Conservation (phyloP, 2,797 vertebrate genomes). For the Oryzias sinensis region DNA sequence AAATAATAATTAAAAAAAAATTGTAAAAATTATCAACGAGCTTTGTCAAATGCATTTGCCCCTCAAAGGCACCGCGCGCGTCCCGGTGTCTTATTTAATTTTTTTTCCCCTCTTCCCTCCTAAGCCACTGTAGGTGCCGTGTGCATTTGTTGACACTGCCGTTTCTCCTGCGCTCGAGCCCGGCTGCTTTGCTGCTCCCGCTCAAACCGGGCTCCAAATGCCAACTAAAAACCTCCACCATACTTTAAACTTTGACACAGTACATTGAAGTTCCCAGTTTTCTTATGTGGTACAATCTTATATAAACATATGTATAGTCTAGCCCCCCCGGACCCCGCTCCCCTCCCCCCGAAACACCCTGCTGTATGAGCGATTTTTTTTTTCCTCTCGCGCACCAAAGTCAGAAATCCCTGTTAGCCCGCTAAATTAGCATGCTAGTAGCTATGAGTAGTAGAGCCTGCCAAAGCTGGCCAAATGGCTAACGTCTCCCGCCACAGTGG, state of each 20-base stretch:
- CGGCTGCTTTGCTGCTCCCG: conserved; percentile 77
- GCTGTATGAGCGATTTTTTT: conserved; percentile 29
- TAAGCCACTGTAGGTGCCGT: conserved; percentile 53
- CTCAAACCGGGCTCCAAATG: conserved; percentile 74
- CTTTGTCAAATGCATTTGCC: conserved; percentile 40
- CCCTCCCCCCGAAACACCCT: conserved; percentile 21
- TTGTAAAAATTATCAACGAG: conserved; percentile 20
- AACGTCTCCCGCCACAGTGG: conserved; percentile 69
- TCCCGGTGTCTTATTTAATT: conserved; percentile 40
- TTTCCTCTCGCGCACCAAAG: conserved; percentile 51
- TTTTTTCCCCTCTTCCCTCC: conserved; percentile 60
- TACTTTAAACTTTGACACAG: conserved; percentile 40
- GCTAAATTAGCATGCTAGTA: conserved; percentile 68
- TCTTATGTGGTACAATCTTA: background rate
- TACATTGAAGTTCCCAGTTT: conserved; percentile 5
- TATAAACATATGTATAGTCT: no score
- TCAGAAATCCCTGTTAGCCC: conserved; percentile 54
- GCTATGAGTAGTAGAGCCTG: conserved; percentile 58
- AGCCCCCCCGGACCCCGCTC: no score
- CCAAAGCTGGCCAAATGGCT: conserved; percentile 70
- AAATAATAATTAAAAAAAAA: conserved; percentile 13
- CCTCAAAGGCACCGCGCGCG: conserved; percentile 41
- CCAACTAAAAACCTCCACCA: conserved; percentile 48
- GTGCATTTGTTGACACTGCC: conserved; percentile 74
- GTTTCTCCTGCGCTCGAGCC: conserved; percentile 54